Evolutionary conservation across 1,140 invertebrate species (phyloP).

Genomic region (Copidosoma floridanum): DNA sequence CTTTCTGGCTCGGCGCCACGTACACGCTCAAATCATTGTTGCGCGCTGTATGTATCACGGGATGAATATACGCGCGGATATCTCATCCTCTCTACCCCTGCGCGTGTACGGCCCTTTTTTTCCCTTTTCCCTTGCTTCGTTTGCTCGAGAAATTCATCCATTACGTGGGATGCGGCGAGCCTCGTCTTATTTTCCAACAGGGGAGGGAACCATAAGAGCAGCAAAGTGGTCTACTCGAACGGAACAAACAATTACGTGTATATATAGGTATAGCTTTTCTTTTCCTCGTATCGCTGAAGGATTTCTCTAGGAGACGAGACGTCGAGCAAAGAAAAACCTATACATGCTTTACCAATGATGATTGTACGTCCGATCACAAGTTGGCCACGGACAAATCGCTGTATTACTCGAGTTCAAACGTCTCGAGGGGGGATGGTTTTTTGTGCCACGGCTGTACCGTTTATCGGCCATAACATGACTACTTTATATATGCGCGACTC

Average conservation of each 20-base stretch:
- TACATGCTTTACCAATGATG: too few relatives aligned
- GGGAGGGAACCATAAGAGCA: not conserved
- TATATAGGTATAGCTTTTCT: not conserved
- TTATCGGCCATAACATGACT: too few relatives aligned
- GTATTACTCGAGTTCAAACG: too few relatives aligned
- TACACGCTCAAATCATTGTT: constrained; percentile 15
- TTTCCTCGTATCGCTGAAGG: not conserved
- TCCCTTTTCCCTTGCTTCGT: not conserved
- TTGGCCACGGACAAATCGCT: too few relatives aligned
- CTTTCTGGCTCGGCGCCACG: constrained; percentile 17
- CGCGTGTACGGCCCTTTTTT: not conserved
- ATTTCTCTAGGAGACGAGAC: too few relatives aligned
- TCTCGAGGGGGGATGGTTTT: too few relatives aligned
- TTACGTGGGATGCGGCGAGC: not conserved
- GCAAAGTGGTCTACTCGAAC: not conserved
- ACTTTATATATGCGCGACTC: too few relatives aligned
- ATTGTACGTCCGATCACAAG: too few relatives aligned
- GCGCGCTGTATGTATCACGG: too few relatives aligned
- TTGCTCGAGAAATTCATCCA: constrained; percentile 19
- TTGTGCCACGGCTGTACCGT: too few relatives aligned
- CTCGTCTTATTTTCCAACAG: not conserved
- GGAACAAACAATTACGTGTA: constrained; percentile 18
- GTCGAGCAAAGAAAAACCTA: too few relatives aligned
- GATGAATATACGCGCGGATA: constrained; percentile 14
- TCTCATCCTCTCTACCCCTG: not conserved